Evolutionary conservation across 2,113 vertebrate species (phyloP).

Genomic region (Entomyzon cyanotis): DNA sequence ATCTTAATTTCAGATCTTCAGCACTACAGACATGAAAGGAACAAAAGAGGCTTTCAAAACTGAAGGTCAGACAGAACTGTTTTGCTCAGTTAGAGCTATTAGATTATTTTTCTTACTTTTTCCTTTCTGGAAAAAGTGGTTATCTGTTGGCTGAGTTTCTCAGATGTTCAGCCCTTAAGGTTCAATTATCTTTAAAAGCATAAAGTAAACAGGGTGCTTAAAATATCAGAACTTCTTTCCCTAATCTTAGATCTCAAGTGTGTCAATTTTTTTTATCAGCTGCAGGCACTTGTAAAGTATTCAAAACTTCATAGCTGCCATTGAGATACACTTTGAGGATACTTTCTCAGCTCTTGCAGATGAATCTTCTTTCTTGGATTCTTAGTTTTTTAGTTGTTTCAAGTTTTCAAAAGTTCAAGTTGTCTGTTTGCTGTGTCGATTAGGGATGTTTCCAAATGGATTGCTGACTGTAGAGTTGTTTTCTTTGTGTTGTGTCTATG

Average conservation of each 20-base stretch:
- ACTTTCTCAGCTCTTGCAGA: background rate
- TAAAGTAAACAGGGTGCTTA: conserved; percentile 35
- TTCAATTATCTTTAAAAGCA: conserved; percentile 35
- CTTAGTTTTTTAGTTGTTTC: background rate
- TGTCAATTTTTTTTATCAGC: background rate
- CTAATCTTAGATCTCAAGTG: conserved; percentile 44
- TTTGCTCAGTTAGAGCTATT: background rate
- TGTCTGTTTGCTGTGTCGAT: background rate
- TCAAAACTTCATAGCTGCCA: background rate
- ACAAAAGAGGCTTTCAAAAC: background rate
- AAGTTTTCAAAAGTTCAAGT: background rate
- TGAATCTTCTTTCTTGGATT: background rate
- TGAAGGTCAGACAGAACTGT: background rate
- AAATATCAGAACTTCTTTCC: conserved; percentile 35
- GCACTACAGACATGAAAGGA: background rate
- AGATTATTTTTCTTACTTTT: background rate
- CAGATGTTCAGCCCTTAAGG: background rate
- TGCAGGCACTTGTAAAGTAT: background rate
- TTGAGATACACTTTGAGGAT: background rate
- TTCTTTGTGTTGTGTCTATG: background rate
- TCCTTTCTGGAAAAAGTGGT: background rate
- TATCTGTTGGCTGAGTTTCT: conserved; percentile 9
- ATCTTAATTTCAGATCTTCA: background rate
- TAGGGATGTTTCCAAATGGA: background rate
- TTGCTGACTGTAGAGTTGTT: background rate